These are phyloP conservation scores for Heliothis virescens DNA, from an alignment of 1,140 invertebrate species.

Conservation along the genomic window DNA sequence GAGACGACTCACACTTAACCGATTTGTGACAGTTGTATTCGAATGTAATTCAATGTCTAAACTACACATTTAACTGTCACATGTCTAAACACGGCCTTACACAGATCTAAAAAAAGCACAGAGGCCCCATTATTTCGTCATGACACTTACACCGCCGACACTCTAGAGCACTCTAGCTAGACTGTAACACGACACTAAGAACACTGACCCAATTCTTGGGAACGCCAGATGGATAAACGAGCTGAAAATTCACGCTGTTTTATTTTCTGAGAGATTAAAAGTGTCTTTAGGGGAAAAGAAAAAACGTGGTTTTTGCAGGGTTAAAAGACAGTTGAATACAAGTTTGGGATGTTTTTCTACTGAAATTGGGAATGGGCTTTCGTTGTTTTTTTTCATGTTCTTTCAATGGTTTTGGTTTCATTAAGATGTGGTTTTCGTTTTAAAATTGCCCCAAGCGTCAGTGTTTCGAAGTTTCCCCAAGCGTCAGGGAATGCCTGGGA, in stretches of 20 bases:
- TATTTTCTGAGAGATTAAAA: slow-evolving; percentile 11
- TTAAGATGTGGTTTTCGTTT: no score
- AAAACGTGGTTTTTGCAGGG: not conserved
- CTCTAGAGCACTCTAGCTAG: slow-evolving; percentile 21
- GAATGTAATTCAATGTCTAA: no score
- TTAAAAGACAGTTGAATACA: slow-evolving; percentile 17
- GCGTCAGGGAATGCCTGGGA: no score
- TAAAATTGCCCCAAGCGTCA: no score
- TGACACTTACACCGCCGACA: slow-evolving; percentile 18
- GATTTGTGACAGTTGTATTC: no score
- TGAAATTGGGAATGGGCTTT: not conserved
- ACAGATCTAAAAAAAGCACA: slow-evolving; percentile 8
- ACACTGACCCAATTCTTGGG: slow-evolving; percentile 27
- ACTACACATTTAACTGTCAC: no score
- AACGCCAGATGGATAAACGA: not conserved
- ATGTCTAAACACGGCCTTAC: not conserved
- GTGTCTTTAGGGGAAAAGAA: not conserved
- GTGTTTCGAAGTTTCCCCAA: no score
- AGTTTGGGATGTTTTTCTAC: not conserved
- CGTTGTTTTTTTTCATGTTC: not conserved
- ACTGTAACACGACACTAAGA: slow-evolving; percentile 10
- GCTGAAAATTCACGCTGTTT: not conserved
- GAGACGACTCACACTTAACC: no score
- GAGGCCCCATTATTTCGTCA: not conserved
- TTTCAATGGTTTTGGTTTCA: not conserved